Evolutionary conservation across 1,140 invertebrate genomes (phyloP).

Genomic region (Magallana angulata): DNA sequence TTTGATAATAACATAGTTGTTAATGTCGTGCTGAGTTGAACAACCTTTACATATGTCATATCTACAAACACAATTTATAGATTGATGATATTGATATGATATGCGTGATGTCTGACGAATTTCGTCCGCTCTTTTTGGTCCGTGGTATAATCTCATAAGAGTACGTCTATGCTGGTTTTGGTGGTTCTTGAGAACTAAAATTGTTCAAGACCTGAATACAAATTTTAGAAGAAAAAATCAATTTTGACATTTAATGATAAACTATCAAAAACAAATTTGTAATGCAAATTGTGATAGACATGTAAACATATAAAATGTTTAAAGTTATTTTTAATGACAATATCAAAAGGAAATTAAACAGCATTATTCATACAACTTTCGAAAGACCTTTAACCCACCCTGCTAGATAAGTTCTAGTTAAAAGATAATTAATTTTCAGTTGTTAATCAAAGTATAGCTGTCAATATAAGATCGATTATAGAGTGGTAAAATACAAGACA

Average conservation of each 20-base stretch:
- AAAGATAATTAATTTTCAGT: constrained; percentile 12
- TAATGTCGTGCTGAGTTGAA: too few relatives aligned
- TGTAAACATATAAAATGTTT: not conserved
- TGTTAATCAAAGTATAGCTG: not conserved
- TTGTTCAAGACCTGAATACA: not conserved
- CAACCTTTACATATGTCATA: too few relatives aligned
- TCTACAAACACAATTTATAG: too few relatives aligned
- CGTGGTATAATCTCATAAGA: too few relatives aligned
- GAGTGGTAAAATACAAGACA: not conserved
- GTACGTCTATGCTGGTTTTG: too few relatives aligned
- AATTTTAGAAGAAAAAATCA: not conserved
- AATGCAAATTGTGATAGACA: not conserved
- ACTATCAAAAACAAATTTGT: not conserved
- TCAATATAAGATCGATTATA: constrained; percentile 24
- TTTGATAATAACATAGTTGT: too few relatives aligned
- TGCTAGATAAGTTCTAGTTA: not conserved
- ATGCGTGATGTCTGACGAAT: too few relatives aligned
- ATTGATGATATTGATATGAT: too few relatives aligned
- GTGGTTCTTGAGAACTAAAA: too few relatives aligned
- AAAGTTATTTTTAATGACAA: not conserved
- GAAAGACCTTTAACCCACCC: constrained; percentile 4
- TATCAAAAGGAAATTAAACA: not conserved
- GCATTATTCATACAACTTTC: constrained; percentile 13
- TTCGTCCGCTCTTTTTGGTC: too few relatives aligned
- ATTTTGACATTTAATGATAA: not conserved